phyloP scores from a whole-genome alignment of 2,113 vertebrate genomes.

The Corythoichthys intestinalis region DNA sequence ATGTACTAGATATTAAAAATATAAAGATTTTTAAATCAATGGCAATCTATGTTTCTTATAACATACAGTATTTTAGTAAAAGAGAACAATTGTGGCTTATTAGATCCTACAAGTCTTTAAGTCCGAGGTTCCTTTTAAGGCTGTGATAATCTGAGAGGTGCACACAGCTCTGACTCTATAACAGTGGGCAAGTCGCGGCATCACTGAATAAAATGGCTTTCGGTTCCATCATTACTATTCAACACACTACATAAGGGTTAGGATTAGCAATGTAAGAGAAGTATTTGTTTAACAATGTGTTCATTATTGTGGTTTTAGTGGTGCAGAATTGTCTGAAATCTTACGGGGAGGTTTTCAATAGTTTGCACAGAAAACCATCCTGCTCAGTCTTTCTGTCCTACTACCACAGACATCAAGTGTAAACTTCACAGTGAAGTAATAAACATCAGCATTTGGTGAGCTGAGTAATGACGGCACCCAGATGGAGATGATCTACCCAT shows the following conservation, averaged over 20 bases:
- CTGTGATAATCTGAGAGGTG: not conserved
- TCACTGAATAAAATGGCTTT: too few relatives aligned
- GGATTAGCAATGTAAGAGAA: too few relatives aligned
- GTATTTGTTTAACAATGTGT: too few relatives aligned
- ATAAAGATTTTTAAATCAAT: too few relatives aligned
- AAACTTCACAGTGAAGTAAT: conserved; percentile 38
- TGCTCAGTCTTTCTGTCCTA: conserved; percentile 5
- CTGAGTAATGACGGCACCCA: conserved; percentile 48
- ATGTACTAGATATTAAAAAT: too few relatives aligned
- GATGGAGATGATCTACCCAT: conserved; percentile 60
- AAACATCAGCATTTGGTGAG: conserved; percentile 33
- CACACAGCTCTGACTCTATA: not conserved
- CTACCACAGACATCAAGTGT: conserved; percentile 39
- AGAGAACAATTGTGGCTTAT: too few relatives aligned
- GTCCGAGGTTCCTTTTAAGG: not conserved
- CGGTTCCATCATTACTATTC: not conserved
- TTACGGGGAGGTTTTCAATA: not conserved
- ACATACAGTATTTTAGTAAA: too few relatives aligned
- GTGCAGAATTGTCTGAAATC: not conserved
- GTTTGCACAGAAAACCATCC: conserved; percentile 2
- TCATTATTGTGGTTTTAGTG: too few relatives aligned
- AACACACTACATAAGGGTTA: not conserved
- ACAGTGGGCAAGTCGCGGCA: not conserved
- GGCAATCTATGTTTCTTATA: too few relatives aligned
- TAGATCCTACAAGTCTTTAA: too few relatives aligned